Evolutionary conservation across 2,888 invertebrate genomes (phyloP), one percentile per base, ranked within the genome.

Genomic region (Nephrocerus scutellatus): DNA sequence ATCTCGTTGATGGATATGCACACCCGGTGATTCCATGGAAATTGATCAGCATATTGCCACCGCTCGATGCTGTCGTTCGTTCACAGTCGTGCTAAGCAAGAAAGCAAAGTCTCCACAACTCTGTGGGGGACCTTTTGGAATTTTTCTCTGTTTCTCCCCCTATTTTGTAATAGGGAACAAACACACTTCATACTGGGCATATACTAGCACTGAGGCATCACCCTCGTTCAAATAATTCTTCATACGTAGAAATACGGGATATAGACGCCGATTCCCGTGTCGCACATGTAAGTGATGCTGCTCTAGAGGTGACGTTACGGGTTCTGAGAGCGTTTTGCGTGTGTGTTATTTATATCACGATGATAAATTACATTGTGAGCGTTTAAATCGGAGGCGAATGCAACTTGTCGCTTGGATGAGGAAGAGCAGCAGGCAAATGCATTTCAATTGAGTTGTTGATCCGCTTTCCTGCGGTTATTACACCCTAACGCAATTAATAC

Each of bases 91-190:
- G n/a, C n/a, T n/a, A n/a, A n/a, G n/a, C n/a, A n/a, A n/a, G n/a
- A n/a, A n/a, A n/a, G n/a, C n/a, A n/a, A n/a, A n/a, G n/a, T n/a
- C n/a, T n/a, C n/a, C n/a, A n/a, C 33, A 38, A 36, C 46, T 46
- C 46, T 43, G 46, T 46, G 43, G 46, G 46, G 43, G 46, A 46
- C 46, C 46, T 46, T 46, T 46, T 46, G 46, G 46, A 43, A 46
- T 46, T 46, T 36, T 36, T 37, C 40, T 41, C 35, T 31, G 38
- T 33, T 28, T n/a, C 29, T 36, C 26, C 39, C 39, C n/a, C n/a
- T n/a, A n/a, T n/a, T n/a, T n/a, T n/a, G n/a, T n/a, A n/a, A n/a
- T n/a, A n/a, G n/a, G n/a, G n/a, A n/a, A n/a, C n/a, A n/a, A n/a
- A n/a, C n/a, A n/a, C n/a, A n/a, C n/a, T n/a, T n/a, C n/a, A n/a